phyloP scores from a whole-genome alignment of 2,113 vertebrate genomes.

The Pelmatolapia mariae region DNA sequence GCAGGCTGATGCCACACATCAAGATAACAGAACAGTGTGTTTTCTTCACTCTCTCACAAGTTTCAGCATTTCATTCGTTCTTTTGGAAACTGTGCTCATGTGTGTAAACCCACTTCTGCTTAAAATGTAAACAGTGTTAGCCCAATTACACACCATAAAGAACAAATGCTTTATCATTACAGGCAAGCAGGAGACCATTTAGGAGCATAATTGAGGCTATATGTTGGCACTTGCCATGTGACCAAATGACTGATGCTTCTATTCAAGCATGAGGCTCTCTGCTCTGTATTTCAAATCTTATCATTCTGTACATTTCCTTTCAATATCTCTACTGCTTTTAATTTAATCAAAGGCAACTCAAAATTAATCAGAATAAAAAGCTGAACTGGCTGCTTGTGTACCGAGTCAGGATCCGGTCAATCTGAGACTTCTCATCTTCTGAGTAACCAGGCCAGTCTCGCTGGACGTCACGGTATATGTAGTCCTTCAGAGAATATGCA shows the following conservation, averaged over 20 bases:
- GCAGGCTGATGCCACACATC: not conserved
- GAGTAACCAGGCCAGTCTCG: constrained; percentile 91
- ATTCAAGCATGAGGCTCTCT: not conserved
- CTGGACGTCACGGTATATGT: constrained; percentile 84
- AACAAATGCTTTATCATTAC: not conserved
- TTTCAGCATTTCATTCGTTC: not conserved
- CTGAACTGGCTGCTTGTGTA: constrained; percentile 36
- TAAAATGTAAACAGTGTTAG: not conserved
- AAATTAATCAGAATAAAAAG: not conserved
- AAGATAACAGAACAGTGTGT: not conserved
- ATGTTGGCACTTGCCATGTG: not conserved
- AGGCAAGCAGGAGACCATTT: not conserved
- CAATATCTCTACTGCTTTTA: not conserved
- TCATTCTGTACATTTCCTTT: not conserved
- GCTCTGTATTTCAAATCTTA: not conserved
- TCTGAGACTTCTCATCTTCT: constrained; percentile 77
- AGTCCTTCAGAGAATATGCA: constrained; percentile 85
- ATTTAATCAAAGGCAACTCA: not conserved
- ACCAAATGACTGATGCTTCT: not conserved
- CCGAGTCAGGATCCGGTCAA: constrained; percentile 81
- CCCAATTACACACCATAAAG: not conserved
- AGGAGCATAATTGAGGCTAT: not conserved
- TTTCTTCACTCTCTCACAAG: not conserved
- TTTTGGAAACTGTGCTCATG: not conserved
- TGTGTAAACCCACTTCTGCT: not conserved